Percentiles rank a stretch among this genome's conserved stretches.
phyloP scores from a whole-genome alignment of 2,888 invertebrate species.

The Neoitamus cyanurus region DNA sequence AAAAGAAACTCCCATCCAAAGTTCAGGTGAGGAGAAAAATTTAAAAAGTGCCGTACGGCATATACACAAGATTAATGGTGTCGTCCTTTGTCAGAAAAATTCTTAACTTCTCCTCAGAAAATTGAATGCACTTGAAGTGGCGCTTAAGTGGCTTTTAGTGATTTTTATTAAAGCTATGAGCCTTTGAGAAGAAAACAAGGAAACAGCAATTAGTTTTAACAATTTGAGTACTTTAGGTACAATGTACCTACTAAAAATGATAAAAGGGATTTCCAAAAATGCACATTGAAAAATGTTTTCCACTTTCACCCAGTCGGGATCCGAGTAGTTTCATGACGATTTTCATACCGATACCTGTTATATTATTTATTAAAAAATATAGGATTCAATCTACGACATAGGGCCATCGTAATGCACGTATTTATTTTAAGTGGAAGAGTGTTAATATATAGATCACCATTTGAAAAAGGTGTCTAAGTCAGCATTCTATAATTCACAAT shows the following conservation, averaged over 20 bases:
- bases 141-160: not conserved
- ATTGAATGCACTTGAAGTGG: not conserved
- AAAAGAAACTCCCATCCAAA: not conserved
- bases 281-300: too few relatives aligned
- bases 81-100: not conserved
- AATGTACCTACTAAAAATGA: not conserved
- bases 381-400: too few relatives aligned
- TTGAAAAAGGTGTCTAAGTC: too few relatives aligned
- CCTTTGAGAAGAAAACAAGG: not conserved
- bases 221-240: not conserved
- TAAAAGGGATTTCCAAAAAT: too few relatives aligned
- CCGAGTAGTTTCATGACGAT: too few relatives aligned
- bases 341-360: too few relatives aligned
- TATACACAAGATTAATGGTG: not conserved
- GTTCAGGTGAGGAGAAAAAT: not conserved
- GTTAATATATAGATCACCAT: too few relatives aligned
- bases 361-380: too few relatives aligned
- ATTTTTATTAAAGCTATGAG: not conserved
- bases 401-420: too few relatives aligned
- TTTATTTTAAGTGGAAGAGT: too few relatives aligned
- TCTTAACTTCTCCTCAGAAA: not conserved
- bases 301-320: too few relatives aligned
- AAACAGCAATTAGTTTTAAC: not conserved
- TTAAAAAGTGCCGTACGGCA: not conserved
- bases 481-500: too few relatives aligned